Evolutionary conservation across 2,797 vertebrate species (phyloP), one percentile per base, ranked within the genome.

Genomic region (Tympanoctomys barrerae): DNA sequence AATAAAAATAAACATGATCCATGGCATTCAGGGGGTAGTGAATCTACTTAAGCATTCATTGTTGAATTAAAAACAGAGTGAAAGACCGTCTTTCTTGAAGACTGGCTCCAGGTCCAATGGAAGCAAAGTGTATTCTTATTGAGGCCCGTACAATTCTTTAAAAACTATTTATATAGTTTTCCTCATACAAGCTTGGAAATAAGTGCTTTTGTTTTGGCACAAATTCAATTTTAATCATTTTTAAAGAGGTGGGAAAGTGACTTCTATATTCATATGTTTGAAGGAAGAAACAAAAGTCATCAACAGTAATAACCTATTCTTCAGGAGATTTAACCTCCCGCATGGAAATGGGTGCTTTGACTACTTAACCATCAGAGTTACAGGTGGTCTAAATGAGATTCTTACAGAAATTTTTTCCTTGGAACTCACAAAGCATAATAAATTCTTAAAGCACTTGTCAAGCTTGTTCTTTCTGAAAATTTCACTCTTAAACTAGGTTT

Each of bases 221-320:
- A 83, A 42, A 64, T 77, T 93, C 89, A 87, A 57, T 95, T 95
- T 78, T 97, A 84, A 94, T 94, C 87, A 92, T 87, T 80, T 85
- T n/a, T 87, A 96, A 91, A 70, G 88, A 66, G 59, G n/a, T 89
- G 31, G n/a, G 33, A 96, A 96, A 95, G 59, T 92, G 88, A 97
- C 73, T 97, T 91, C 80, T 79, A 22, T 36, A 22, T 85, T 93
- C 94, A 26, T 61, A 57, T 66, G 71, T 70, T 59, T 95, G 85
- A 92, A 94, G 79, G 87, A 36, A 95, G 46, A 93, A 94, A 94
- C 31, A 92, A 96, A 94, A 93, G 57, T 89, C 77, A 31, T 96
- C 26, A 46, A 59, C 49, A 89, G 70, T 70, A 94, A 91, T 68
- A 96, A 96, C 33, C 68, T 88, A 19, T 82, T 96, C 71, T 96